Evolutionary conservation across 1,140 invertebrate species (phyloP).

Genomic region (roundworm (Caenorhabditis elegans)): DNA sequence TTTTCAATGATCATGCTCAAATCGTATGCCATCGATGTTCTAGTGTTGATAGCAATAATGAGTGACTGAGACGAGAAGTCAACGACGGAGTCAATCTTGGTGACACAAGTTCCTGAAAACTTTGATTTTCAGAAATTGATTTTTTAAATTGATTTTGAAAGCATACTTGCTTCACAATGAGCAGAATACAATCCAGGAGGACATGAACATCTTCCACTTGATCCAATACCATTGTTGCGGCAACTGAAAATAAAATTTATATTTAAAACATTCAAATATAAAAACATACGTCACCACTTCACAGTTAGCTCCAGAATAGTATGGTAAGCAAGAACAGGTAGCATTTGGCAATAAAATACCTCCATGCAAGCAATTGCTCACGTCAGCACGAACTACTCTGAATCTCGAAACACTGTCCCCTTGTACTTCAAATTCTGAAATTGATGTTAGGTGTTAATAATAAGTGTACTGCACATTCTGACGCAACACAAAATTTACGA

Average conservation of each 20-base stretch:
- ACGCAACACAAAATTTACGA: slow-evolving; percentile 10
- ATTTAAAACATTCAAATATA: too few species aligned
- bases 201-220: slow-evolving; percentile 20
- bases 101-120: slow-evolving; percentile 7
- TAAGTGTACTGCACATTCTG: neutral
- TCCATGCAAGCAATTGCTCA: neutral
- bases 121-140: neutral
- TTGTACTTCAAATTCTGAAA: neutral
- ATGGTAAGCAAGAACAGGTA: slow-evolving; percentile 10
- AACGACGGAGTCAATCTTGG: neutral
- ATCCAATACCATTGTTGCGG: slow-evolving; percentile 18
- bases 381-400: neutral
- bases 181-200: slow-evolving; percentile 18
- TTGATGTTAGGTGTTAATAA: neutral
- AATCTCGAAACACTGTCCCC: neutral
- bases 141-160: neutral
- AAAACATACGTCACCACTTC: slow-evolving; percentile 9
- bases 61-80: neutral
- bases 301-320: slow-evolving; percentile 17
- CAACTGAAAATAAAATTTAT: neutral
- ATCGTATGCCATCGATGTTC: neutral
- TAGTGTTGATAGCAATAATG: slow-evolving; percentile 13
- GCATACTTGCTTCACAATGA: slow-evolving; percentile 20
- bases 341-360: slow-evolving; percentile 29
- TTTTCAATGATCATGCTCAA: neutral